phyloP scores from a whole-genome alignment of 2,797 vertebrate genomes.

The Arremon brunneinucha region DNA sequence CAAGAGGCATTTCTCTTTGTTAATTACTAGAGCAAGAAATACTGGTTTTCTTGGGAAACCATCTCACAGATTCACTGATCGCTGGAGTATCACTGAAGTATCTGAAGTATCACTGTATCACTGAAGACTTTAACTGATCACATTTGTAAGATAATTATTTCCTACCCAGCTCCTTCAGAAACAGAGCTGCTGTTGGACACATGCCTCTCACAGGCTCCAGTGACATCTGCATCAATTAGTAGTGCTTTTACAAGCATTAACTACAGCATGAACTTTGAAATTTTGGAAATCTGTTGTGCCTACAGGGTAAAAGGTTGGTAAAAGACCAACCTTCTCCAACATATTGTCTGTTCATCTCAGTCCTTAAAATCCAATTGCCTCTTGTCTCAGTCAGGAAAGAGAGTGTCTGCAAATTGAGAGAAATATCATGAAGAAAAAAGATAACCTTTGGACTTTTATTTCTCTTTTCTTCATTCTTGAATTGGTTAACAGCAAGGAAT shows the following conservation, averaged over 20 bases:
- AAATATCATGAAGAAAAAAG: background rate
- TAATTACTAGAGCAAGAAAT: background rate
- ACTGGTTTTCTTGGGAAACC: background rate
- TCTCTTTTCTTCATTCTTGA: background rate
- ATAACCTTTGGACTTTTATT: background rate
- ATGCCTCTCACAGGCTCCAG: background rate
- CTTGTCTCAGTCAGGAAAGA: background rate
- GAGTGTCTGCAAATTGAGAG: background rate
- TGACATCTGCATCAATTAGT: background rate
- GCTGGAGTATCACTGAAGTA: background rate
- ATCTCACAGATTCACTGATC: background rate
- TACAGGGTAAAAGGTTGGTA: background rate
- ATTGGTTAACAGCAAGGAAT: background rate
- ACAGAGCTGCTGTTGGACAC: background rate
- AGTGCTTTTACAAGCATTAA: background rate
- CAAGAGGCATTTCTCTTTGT: rapidly evolving
- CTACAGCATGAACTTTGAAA: background rate
- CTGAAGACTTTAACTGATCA: background rate
- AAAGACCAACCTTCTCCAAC: background rate
- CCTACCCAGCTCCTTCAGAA: background rate
- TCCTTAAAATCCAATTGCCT: background rate
- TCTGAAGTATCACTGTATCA: no score
- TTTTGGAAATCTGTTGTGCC: background rate
- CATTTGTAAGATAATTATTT: background rate
- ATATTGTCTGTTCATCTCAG: background rate